phyloP scores from a whole-genome alignment of 2,797 vertebrate genomes.

The Ciconia nigra region DNA sequence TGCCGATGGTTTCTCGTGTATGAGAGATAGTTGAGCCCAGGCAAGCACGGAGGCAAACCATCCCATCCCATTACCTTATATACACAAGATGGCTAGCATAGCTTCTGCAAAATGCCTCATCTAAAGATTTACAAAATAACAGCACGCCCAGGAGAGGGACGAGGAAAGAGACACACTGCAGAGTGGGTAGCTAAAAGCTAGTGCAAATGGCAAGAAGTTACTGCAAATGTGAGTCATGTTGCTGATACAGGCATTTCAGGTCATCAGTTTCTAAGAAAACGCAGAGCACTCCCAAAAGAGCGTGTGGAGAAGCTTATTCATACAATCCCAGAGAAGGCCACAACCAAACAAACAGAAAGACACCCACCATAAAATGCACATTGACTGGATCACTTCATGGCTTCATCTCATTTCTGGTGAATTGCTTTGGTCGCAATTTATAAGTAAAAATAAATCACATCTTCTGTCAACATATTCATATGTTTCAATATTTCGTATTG shows the following conservation, averaged over 20 bases:
- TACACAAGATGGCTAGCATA: not conserved
- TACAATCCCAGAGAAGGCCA: not conserved
- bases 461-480: not conserved
- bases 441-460: not conserved
- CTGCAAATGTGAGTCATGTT: not conserved
- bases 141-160: not conserved
- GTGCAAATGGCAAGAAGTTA: not conserved
- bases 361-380: not conserved
- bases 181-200: not conserved
- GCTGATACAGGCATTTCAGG: not conserved
- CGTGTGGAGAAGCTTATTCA: not conserved
- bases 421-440: not conserved
- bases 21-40: not conserved
- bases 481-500: not conserved
- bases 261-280: not conserved
- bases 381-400: not conserved
- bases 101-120: not conserved
- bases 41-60: not conserved
- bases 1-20: not conserved
- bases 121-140: not conserved
- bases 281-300: not conserved
- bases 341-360: not conserved
- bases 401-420: not conserved
- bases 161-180: not conserved
- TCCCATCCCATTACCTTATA: not conserved